These are phyloP conservation scores for Gryllus longicercus DNA, from an alignment of 2,888 invertebrate genomes.

Conservation along the genomic window DNA sequence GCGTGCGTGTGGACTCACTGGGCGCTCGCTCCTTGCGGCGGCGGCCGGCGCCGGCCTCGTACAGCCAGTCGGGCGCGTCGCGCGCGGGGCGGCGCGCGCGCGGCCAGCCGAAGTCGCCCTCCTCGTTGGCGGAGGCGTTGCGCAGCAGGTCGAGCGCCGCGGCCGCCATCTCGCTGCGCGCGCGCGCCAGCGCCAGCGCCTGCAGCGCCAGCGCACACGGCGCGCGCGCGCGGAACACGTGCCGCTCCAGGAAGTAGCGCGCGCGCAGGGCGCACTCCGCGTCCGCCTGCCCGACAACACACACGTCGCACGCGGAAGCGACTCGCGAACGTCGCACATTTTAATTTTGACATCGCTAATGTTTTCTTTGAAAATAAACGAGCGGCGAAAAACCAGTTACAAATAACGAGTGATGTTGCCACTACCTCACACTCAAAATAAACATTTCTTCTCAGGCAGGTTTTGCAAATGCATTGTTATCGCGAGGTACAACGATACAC, in stretches of 20 bases:
- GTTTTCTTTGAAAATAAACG: too few species aligned
- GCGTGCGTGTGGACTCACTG: not conserved
- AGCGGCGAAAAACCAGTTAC: too few species aligned
- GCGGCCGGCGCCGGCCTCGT: conserved; percentile 54
- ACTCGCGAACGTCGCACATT: too few species aligned
- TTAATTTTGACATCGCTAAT: too few species aligned
- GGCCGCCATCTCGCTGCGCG: conserved; percentile 54
- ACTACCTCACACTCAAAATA: too few species aligned
- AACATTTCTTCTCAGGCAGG: too few species aligned
- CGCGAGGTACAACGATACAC: too few species aligned
- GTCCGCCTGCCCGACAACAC: conserved; percentile 25
- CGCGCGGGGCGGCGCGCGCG: conserved; percentile 45
- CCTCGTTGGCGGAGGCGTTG: conserved; percentile 62
- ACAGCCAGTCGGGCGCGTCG: conserved; percentile 34
- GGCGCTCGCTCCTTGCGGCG: conserved; percentile 52
- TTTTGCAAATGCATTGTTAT: too few species aligned
- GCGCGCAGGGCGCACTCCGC: conserved; percentile 48
- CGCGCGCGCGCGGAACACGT: conserved; percentile 53
- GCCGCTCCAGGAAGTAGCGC: conserved; percentile 57
- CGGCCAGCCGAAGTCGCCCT: conserved; percentile 67
- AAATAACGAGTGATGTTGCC: too few species aligned
- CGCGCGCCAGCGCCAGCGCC: conserved; percentile 57
- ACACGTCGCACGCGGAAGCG: not conserved
- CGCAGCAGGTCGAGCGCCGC: conserved; percentile 57
- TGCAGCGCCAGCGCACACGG: conserved; percentile 60